A percentile compares a stretch with the other conserved stretches of the same genome.
These are phyloP conservation scores for Cephalopachus bancanus DNA, from an alignment of 2,797 vertebrate genomes.

Conservation along the genomic window DNA sequence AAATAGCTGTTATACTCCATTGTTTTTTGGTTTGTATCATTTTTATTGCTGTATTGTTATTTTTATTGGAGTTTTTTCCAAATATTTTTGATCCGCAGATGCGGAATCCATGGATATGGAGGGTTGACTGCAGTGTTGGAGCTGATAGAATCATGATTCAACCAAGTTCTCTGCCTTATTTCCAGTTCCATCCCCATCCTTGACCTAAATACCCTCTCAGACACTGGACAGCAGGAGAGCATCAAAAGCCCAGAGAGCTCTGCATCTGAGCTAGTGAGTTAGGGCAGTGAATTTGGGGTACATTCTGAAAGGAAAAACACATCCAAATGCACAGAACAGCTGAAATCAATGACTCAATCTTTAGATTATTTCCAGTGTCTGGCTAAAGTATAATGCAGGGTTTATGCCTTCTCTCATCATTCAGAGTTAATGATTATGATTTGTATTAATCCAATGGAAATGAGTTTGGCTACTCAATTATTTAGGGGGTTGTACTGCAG, in stretches of 20 bases:
- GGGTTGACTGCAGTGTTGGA: background rate
- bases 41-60: background rate
- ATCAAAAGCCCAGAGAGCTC: background rate
- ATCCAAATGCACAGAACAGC: background rate
- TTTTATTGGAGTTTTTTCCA: background rate
- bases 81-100: background rate
- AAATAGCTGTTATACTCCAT: background rate
- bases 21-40: background rate
- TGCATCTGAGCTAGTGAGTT: background rate
- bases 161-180: background rate
- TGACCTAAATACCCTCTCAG: constrained; percentile 45
- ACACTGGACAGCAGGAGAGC: background rate
- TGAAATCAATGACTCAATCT: background rate
- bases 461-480: constrained; percentile 17
- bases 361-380: constrained; percentile 52
- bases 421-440: constrained; percentile 43
- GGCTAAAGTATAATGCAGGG: background rate
- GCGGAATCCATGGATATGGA: background rate
- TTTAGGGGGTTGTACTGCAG: background rate
- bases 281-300: background rate
- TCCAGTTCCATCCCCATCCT: background rate
- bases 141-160: background rate
- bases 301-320: constrained; percentile 39
- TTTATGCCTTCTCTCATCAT: constrained; percentile 35
- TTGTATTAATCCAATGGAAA: constrained; percentile 40